These are phyloP conservation scores for Plemyria rubiginata DNA, from an alignment of 2,888 invertebrate genomes.

Conservation along the genomic window DNA sequence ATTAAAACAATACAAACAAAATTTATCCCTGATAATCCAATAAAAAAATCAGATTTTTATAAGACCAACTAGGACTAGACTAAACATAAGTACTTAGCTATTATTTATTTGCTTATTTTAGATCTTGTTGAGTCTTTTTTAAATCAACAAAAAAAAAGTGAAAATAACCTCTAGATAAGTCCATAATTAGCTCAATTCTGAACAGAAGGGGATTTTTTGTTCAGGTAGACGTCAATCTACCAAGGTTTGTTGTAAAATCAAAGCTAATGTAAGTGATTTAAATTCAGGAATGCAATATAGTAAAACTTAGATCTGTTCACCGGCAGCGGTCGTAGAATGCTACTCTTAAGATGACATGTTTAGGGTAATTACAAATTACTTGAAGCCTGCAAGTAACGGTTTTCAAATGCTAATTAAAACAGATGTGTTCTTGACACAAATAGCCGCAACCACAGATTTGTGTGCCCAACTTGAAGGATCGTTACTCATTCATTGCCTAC, in stretches of 20 bases:
- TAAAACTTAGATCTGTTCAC: constrained; percentile 5
- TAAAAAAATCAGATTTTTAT: too few species aligned
- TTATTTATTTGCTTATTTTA: too few species aligned
- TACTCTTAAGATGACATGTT: constrained; percentile 24
- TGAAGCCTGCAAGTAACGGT: constrained; percentile 41
- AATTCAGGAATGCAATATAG: constrained; percentile 4
- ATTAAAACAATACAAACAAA: too few species aligned
- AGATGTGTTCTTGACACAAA: constrained; percentile 59
- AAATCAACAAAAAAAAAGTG: too few species aligned
- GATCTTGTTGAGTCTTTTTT: too few species aligned
- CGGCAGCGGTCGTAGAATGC: constrained; percentile 19
- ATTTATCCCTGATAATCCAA: too few species aligned
- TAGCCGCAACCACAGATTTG: constrained; percentile 49
- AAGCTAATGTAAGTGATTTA: too few species aligned
- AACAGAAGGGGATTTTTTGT: background rate
- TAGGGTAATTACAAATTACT: constrained; percentile 39
- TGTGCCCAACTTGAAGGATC: constrained; percentile 38
- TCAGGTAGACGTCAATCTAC: background rate
- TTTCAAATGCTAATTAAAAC: constrained; percentile 57
- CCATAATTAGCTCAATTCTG: too few species aligned
- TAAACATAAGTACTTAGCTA: too few species aligned
- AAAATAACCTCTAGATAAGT: too few species aligned
- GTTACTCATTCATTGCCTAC: constrained; percentile 14
- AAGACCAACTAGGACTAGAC: too few species aligned
- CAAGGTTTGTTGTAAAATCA: background rate